Evolutionary conservation across 2,888 invertebrate species (phyloP).

Genomic region (Habrosyne pyritoides): DNA sequence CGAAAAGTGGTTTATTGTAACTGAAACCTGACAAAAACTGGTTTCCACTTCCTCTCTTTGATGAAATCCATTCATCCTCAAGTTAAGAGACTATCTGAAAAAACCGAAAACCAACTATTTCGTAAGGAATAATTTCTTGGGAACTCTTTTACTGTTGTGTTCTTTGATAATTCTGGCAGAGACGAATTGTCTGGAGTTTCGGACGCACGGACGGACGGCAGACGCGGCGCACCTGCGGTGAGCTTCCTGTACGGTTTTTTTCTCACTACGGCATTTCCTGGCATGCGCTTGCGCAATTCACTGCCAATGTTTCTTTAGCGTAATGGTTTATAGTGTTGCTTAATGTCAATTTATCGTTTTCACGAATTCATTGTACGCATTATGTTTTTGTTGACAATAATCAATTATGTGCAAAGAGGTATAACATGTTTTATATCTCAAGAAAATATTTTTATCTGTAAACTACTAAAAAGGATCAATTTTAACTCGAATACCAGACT

Average conservation of each 20-base stretch:
- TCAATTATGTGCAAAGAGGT: no score
- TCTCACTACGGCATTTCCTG: conserved; percentile 55
- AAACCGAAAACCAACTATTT: not conserved
- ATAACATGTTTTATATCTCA: no score
- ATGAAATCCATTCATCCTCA: not conserved
- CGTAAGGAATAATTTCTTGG: conserved; percentile 16
- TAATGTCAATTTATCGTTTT: not conserved
- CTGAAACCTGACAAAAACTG: not conserved
- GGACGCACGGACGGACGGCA: conserved; percentile 41
- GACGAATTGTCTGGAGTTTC: conserved; percentile 43
- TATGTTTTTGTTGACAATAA: not conserved
- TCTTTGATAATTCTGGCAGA: conserved; percentile 29
- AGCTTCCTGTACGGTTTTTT: conserved; percentile 62
- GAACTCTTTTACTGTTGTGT: not conserved
- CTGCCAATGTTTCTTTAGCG: not conserved
- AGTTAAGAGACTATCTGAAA: not conserved
- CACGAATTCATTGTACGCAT: not conserved
- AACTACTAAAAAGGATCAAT: no score
- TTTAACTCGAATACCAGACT: no score
- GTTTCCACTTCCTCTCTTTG: not conserved
- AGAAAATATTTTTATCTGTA: no score
- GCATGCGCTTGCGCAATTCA: conserved; percentile 36
- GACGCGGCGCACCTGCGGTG: conserved; percentile 62
- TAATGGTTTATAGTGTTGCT: not conserved
- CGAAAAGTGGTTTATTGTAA: not conserved